Percentiles rank a stretch among this genome's conserved stretches.
Conservation (phyloP, 2,888 invertebrate genomes). For the Limnephilus auricula region DNA sequence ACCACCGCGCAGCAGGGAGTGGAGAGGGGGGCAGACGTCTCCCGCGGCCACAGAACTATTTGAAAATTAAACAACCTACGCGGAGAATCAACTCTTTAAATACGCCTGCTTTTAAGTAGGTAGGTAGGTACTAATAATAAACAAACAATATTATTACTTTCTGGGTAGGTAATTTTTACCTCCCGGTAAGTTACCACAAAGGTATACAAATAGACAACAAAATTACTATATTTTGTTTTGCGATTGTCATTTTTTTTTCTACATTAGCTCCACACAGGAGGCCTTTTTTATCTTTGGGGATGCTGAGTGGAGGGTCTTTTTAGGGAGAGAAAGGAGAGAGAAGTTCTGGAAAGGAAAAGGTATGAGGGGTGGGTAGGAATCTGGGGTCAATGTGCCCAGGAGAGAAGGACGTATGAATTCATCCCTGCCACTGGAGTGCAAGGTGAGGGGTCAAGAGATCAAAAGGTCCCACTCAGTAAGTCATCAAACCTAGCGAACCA, state of each 20-base stretch:
- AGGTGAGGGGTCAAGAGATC: too few species aligned
- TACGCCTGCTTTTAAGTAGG: not conserved
- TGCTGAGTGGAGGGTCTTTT: too few species aligned
- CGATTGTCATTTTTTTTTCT: not conserved
- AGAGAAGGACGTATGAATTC: too few species aligned
- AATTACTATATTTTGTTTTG: not conserved
- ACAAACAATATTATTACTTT: not conserved
- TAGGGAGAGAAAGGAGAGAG: too few species aligned
- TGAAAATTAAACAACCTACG: slow-evolving; percentile 51
- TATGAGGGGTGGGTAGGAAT: too few species aligned
- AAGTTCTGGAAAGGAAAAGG: too few species aligned
- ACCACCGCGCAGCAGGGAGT: slow-evolving; percentile 56
- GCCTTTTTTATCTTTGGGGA: too few species aligned
- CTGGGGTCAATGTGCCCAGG: too few species aligned
- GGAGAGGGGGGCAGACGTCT: slow-evolving; percentile 50
- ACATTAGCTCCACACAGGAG: too few species aligned
- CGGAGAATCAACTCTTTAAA: slow-evolving; percentile 34
- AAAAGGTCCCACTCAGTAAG: too few species aligned
- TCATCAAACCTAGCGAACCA: too few species aligned
- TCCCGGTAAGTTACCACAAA: not conserved
- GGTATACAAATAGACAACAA: not conserved
- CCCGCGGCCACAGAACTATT: slow-evolving; percentile 55
- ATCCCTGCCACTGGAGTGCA: too few species aligned
- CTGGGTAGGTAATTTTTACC: not conserved
- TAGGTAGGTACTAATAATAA: not conserved